phyloP scores from a whole-genome alignment of 1,140 invertebrate species.

The Lasaia peninsularis region DNA sequence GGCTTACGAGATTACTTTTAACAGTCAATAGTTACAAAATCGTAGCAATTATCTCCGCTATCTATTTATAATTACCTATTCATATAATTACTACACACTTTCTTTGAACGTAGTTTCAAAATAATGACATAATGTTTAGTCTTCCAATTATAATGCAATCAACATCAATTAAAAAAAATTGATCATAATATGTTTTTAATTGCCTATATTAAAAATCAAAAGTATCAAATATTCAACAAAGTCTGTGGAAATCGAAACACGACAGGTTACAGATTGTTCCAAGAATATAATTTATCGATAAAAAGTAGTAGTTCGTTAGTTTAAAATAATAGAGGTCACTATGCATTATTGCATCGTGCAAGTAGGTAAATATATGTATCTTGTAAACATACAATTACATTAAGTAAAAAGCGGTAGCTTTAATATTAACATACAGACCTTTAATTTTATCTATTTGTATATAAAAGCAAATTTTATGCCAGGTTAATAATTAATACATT shows the following conservation, averaged over 20 bases:
- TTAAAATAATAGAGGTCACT: too few species aligned
- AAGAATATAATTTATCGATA: too few species aligned
- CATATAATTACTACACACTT: slow-evolving; percentile 8
- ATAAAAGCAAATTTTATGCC: too few species aligned
- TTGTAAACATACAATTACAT: too few species aligned
- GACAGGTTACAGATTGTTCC: too few species aligned
- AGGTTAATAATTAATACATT: too few species aligned
- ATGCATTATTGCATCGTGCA: too few species aligned
- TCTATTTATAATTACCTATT: background rate
- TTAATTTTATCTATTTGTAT: too few species aligned
- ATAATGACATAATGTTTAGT: slow-evolving; percentile 7
- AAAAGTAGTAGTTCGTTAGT: too few species aligned
- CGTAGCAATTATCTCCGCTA: slow-evolving; percentile 3
- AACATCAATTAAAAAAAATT: slow-evolving; percentile 8
- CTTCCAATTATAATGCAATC: slow-evolving; percentile 11
- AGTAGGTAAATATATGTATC: too few species aligned
- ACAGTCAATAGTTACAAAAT: background rate
- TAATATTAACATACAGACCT: too few species aligned
- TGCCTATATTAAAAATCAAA: background rate
- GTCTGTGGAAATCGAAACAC: background rate
- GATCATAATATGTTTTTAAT: background rate
- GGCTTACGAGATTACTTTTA: background rate
- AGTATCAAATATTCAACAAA: background rate
- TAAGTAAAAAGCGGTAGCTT: too few species aligned
- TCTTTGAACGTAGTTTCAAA: slow-evolving; percentile 4